Percentiles rank a stretch among this genome's conserved stretches.
phyloP scores from a whole-genome alignment of 2,888 invertebrate genomes.

The Tenthredo livida region DNA sequence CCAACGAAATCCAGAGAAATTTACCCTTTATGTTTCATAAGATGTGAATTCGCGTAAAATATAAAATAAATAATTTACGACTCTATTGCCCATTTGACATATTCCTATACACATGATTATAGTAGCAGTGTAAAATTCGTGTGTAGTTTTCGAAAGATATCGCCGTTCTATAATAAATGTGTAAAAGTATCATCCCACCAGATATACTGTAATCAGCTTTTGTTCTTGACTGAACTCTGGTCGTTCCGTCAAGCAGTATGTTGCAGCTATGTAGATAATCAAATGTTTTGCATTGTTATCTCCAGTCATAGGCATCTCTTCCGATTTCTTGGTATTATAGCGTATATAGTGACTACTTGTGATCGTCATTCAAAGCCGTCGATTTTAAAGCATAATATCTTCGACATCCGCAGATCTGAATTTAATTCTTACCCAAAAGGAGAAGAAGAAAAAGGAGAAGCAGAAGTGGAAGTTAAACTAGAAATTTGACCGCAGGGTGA shows the following conservation, averaged over 20 bases:
- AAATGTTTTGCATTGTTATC: conserved; percentile 18
- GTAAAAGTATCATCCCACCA: not conserved
- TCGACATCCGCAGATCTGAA: too few species aligned
- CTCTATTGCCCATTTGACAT: not conserved
- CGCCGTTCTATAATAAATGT: too few species aligned
- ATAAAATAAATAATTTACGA: not conserved
- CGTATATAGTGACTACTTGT: not conserved
- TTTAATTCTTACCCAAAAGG: not conserved
- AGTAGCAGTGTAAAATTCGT: too few species aligned
- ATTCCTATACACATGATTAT: too few species aligned
- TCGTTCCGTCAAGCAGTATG: conserved; percentile 4
- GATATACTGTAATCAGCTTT: conserved; percentile 31
- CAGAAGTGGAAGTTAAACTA: too few species aligned
- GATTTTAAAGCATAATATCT: not conserved
- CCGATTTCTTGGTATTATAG: not conserved
- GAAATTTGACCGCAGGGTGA: not conserved
- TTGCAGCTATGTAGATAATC: not conserved
- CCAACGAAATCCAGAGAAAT: not conserved
- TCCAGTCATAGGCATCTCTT: conserved; percentile 20
- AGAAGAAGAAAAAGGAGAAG: not conserved
- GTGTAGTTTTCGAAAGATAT: too few species aligned
- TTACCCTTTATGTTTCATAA: not conserved
- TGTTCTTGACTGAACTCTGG: conserved; percentile 34
- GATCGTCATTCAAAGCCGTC: not conserved
- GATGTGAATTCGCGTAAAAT: not conserved